These are phyloP conservation scores for Trissonchulus sp. DNA, from an alignment of 2,888 invertebrate species.

Conservation along the genomic window DNA sequence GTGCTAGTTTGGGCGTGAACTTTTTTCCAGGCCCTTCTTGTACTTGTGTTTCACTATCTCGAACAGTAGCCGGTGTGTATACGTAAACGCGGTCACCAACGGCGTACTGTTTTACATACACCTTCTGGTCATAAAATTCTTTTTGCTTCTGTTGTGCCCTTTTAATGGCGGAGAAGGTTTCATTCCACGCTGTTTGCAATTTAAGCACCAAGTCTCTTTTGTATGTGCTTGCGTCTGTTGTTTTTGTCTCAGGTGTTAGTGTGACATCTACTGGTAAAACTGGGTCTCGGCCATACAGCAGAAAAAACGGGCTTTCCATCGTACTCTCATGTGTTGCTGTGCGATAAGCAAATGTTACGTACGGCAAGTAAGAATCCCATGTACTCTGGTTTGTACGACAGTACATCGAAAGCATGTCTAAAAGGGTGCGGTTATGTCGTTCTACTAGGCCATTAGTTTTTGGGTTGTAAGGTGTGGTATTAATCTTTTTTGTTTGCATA, in stretches of 20 bases:
- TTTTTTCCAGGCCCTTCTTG: background rate
- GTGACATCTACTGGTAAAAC: background rate
- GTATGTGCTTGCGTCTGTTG: background rate
- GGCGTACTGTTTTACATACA: background rate
- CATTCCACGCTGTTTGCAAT: background rate
- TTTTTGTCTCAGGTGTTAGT: background rate
- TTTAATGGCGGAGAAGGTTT: background rate
- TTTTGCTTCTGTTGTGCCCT: background rate
- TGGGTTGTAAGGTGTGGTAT: slow-evolving; percentile 36
- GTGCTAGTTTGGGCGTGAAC: background rate
- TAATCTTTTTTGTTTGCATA: slow-evolving; percentile 34
- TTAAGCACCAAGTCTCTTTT: background rate
- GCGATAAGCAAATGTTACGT: slow-evolving; percentile 40
- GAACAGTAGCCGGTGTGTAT: background rate
- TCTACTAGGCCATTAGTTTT: slow-evolving; percentile 43
- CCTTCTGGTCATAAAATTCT: background rate
- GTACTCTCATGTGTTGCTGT: slow-evolving; percentile 14
- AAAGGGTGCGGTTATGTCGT: slow-evolving; percentile 41
- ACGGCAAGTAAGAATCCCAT: slow-evolving; percentile 43
- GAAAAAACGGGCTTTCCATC: background rate
- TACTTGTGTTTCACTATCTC: background rate
- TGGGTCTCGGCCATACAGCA: background rate
- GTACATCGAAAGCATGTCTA: slow-evolving; percentile 39
- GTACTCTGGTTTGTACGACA: slow-evolving; percentile 37
- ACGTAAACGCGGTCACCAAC: background rate